Evolutionary conservation across 2,888 invertebrate species (phyloP).

Genomic region (Agrypnus murinus): DNA sequence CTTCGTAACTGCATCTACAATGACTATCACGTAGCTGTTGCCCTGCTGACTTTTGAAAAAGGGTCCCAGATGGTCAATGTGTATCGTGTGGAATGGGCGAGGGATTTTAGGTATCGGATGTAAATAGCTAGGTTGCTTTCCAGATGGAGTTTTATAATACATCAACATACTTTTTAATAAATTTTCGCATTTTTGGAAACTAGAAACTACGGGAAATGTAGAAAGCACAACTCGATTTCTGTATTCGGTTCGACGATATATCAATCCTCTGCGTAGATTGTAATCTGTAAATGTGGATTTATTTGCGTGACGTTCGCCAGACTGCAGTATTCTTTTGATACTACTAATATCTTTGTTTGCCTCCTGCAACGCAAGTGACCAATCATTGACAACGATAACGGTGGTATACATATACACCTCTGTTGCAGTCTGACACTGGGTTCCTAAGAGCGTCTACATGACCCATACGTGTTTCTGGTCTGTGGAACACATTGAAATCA

Average conservation of each 20-base stretch:
- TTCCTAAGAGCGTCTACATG: conserved; percentile 1
- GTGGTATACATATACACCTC: too few species aligned
- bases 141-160: conserved; percentile 25
- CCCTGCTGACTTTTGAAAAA: conserved; percentile 36
- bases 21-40: conserved; percentile 48
- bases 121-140: conserved; percentile 5
- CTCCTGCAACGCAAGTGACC: not conserved
- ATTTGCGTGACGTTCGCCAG: too few species aligned
- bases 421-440: not conserved
- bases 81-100: conserved; percentile 22
- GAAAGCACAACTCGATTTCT: not conserved
- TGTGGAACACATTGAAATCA: not conserved
- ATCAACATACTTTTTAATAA: too few species aligned
- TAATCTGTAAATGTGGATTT: not conserved
- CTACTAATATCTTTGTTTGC: too few species aligned
- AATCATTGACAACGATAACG: not conserved
- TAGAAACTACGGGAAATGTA: not conserved
- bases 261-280: too few species aligned
- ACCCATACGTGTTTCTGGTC: not conserved
- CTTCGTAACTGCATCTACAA: conserved; percentile 57
- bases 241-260: not conserved
- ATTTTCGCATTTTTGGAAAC: not conserved
- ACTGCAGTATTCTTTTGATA: too few species aligned
- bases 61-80: conserved; percentile 20
- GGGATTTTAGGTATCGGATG: conserved; percentile 13